phyloP scores from a whole-genome alignment of 2,888 invertebrate genomes.

The Temnothorax unifasciatus region DNA sequence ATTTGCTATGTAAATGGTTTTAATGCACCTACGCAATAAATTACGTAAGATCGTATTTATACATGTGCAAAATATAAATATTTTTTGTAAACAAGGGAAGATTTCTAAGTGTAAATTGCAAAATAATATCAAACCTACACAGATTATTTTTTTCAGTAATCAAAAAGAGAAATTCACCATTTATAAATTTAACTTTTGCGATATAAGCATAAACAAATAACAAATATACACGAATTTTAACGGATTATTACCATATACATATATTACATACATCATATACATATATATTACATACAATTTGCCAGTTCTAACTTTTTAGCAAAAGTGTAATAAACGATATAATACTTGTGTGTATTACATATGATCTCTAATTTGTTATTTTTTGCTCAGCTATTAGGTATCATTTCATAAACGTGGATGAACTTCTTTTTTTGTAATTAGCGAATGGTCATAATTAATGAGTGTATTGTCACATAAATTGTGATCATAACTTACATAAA shows the following conservation, averaged over 20 bases:
- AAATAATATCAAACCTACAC: neutral
- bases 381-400: neutral
- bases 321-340: neutral
- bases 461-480: neutral
- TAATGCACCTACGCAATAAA: slow-evolving; percentile 15
- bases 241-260: neutral
- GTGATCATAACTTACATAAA: neutral
- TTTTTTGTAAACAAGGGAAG: neutral
- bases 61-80: slow-evolving; percentile 20
- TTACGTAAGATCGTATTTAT: slow-evolving; percentile 36
- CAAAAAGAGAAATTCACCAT: neutral
- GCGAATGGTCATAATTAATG: neutral
- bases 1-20: slow-evolving; percentile 34
- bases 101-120: neutral
- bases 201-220: neutral
- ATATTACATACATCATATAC: neutral
- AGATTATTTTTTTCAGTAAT: neutral
- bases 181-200: neutral
- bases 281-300: neutral
- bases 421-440: neutral
- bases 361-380: neutral
- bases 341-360: neutral
- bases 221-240: neutral
- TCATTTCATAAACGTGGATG: neutral
- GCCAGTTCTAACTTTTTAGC: neutral